Evolutionary conservation across 2,797 vertebrate genomes (phyloP).

Genomic region (Telmatherina bonti): DNA sequence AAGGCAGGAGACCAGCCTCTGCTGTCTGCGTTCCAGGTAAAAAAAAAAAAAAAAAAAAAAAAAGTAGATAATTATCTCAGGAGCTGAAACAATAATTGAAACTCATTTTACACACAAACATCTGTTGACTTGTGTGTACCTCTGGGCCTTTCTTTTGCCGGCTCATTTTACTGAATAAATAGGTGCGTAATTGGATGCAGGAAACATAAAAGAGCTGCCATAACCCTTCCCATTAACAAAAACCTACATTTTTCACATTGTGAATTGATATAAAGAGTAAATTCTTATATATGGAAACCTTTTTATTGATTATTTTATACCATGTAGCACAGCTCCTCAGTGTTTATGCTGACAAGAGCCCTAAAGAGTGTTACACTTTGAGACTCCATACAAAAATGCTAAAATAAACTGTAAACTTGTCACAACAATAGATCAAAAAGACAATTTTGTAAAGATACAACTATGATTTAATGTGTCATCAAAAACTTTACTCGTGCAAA

Average conservation of each 20-base stretch:
- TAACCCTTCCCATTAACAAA: conserved; percentile 37
- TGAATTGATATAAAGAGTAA: conserved; percentile 8
- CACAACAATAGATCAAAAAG: neutral
- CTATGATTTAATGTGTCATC: too few species aligned
- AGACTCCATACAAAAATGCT: neutral
- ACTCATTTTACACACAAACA: conserved; percentile 61
- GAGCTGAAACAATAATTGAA: conserved; percentile 55
- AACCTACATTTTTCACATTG: conserved; percentile 3
- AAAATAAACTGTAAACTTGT: neutral
- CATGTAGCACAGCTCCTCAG: neutral
- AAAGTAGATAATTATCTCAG: conserved; percentile 66
- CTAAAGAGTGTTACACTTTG: neutral
- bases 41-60: conserved; percentile 45
- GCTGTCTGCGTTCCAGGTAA: too few species aligned
- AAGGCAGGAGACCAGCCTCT: too few species aligned
- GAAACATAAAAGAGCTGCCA: conserved; percentile 51
- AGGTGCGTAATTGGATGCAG: conserved; percentile 44
- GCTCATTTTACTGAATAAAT: conserved; percentile 67
- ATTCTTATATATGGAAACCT: neutral
- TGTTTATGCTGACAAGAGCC: neutral
- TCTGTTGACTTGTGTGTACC: conserved; percentile 47
- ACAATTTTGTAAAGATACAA: too few species aligned
- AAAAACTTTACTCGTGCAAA: too few species aligned
- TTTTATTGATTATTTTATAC: neutral
- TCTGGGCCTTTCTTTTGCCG: conserved; percentile 42